Base-by-base conservation (phyloP, 2,888 invertebrate genomes). In the Chymomyza amoena region DNA sequence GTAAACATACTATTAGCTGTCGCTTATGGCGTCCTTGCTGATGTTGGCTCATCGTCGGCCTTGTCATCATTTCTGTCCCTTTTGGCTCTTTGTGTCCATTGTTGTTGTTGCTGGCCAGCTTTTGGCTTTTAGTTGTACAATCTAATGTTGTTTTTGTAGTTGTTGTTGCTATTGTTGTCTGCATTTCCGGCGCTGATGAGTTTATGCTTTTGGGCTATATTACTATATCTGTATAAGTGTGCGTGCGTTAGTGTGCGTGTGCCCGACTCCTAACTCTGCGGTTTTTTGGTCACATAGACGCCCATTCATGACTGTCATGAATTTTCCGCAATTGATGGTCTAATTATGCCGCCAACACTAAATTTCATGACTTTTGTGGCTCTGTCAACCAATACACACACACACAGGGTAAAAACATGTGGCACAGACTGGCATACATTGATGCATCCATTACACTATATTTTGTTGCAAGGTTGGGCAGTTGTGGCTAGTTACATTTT, bases 241-340 rank as follows among this genome's bases (percentile, higher is more conserved):
- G 52, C 50, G 25, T 68, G 61, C 67, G 69, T 32, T 32, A 73
- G 61, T 76, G 54, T 39, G 25, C 51, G 45, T 62, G 25, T 54
- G 36, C 59, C 39, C 51, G 64, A 36, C 65, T 66, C 68, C 69
- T 71, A 65, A 68, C 71, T 73, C 71, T 79, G 82, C 60, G 84
- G 87, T 70, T 79, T 56, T 56, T 70, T 50, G 66, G 69, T 73
- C 78, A 69, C 61, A 59, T 15, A 64, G 50, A 60, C 59, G 64
- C 68, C 73, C 86, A 85, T 86, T 85, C 86, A 81, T 84, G 88
- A 80, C 84, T 81, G 88, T 86, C 85, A 88, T 89, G 90, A 89
- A 89, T 88, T 89, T 87, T 80, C 83, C 86, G 82, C 90, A 90
- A 91, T 90, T 90, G 90, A 91, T 90, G 91, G 90, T 91, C 89